Base-by-base conservation (phyloP, 2,888 invertebrate genomes). In the Ashinkailepas kermadecensis region DNA sequence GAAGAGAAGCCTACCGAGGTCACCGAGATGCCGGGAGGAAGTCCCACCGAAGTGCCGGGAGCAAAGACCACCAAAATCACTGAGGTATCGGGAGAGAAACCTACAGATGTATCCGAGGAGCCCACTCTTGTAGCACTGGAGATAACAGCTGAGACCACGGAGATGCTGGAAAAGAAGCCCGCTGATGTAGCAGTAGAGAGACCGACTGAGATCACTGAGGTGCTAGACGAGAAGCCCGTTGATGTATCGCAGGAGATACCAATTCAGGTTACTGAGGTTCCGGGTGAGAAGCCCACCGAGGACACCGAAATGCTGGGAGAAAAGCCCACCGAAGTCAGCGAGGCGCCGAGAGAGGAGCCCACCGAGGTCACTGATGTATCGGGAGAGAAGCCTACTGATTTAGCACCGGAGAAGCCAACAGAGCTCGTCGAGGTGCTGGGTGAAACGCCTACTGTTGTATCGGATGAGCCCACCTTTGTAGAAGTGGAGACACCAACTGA, bases 1-100 rank as follows among this genome's bases (percentile, higher is more conserved):
- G 81, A 81, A 67, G 74, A 81, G 57, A 25, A 64, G 23, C 59
- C 62, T 56, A 15, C 8, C 13, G 58, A 80, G 39, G 58, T 59
- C n/a, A 39, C 39, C 39, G 4, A 39, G 39, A 4, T 39, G 4
- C 12, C 59, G 12, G 59, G 18, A 18, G 59, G n/a, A n/a, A n/a
- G 39, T 4, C 12, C 39, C 15, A 13, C 13, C 15, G 62, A 62
- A 13, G 23, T n/a, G n/a, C 8, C 15, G n/a, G 8, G n/a, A 8
- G 70, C 1, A 3, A 15, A 1, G 39, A 1, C 4, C 39, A 39
- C 39, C 4, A 4, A 13, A 1, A 13, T 8, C 15, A 1, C 39
- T 23, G 15, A 70, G 6, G 70, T 70, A 1, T 15, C 13, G 10
- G 70, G 39, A 13, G 70, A 25, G 9, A 25, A 18, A 62, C 11